Conservation (phyloP, 2,113 vertebrate species). For the Myocastor coypus region DNA sequence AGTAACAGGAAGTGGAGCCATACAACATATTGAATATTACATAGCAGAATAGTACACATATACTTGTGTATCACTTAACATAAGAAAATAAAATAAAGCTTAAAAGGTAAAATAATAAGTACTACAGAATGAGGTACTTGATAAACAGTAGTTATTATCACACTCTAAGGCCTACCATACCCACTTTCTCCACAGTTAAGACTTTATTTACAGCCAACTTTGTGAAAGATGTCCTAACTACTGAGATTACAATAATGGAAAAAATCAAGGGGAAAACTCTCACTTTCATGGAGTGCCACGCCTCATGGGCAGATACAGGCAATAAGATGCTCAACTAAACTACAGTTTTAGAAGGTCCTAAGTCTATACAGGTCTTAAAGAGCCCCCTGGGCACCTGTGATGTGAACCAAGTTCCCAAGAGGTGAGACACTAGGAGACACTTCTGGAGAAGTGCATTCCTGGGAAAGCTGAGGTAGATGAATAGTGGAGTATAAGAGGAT, state of each 20-base stretch:
- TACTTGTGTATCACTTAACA: neutral
- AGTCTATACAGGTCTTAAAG: neutral
- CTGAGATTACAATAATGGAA: neutral
- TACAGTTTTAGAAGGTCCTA: neutral
- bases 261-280: neutral
- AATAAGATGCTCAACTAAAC: neutral
- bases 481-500: neutral
- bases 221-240: neutral
- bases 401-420: conserved; percentile 18
- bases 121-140: neutral
- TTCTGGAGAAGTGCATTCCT: neutral
- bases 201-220: neutral
- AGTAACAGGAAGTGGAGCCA: neutral
- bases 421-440: neutral
- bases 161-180: neutral
- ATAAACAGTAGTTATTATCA: neutral
- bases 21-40: neutral
- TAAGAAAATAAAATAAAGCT: neutral
- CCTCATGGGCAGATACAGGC: neutral
- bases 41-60: neutral
- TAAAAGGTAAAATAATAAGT: neutral
- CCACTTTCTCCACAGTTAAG: neutral
- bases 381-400: neutral
- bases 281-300: neutral
- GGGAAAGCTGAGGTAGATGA: neutral